These are phyloP conservation scores for Psix sp. DNA, from an alignment of 1,140 invertebrate species.

Conservation along the genomic window DNA sequence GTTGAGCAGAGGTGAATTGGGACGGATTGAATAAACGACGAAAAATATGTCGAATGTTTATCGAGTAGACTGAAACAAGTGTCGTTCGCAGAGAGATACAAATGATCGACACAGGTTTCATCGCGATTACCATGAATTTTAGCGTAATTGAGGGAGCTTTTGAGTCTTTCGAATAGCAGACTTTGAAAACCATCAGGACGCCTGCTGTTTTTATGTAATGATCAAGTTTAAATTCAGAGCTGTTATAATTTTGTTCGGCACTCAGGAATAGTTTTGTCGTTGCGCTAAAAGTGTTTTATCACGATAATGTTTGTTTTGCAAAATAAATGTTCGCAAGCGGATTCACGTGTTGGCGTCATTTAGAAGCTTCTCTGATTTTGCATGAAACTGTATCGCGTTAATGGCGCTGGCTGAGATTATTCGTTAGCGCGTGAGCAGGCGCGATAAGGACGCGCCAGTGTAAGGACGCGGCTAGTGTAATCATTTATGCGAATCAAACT, in stretches of 20 bases:
- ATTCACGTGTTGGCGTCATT: constrained; percentile 28
- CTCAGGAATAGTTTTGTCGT: constrained; percentile 15
- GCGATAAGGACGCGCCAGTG: constrained; percentile 20
- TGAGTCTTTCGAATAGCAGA: constrained; percentile 3
- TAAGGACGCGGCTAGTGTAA: background rate
- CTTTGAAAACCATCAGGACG: constrained; percentile 10
- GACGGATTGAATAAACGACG: background rate
- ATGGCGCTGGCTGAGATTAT: constrained; percentile 16
- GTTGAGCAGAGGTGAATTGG: constrained; percentile 3
- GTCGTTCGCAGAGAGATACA: background rate
- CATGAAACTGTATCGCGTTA: constrained; percentile 31
- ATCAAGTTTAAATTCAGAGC: constrained; percentile 17
- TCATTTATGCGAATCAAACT: constrained; percentile 26
- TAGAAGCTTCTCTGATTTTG: constrained; percentile 41
- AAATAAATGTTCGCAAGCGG: constrained; percentile 20
- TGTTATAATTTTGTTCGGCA: constrained; percentile 11
- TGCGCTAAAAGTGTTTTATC: constrained; percentile 33
- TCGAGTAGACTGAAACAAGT: too few relatives aligned
- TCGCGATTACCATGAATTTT: constrained; percentile 1
- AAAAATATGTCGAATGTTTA: constrained; percentile 15
- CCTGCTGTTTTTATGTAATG: constrained; percentile 26
- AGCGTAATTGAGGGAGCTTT: constrained; percentile 11
- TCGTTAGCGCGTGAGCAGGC: constrained; percentile 14
- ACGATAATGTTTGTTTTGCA: constrained; percentile 7
- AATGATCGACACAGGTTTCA: constrained; percentile 10